These are phyloP conservation scores for Neuroscelio doddi DNA, from an alignment of 2,888 invertebrate genomes.

Conservation along the genomic window DNA sequence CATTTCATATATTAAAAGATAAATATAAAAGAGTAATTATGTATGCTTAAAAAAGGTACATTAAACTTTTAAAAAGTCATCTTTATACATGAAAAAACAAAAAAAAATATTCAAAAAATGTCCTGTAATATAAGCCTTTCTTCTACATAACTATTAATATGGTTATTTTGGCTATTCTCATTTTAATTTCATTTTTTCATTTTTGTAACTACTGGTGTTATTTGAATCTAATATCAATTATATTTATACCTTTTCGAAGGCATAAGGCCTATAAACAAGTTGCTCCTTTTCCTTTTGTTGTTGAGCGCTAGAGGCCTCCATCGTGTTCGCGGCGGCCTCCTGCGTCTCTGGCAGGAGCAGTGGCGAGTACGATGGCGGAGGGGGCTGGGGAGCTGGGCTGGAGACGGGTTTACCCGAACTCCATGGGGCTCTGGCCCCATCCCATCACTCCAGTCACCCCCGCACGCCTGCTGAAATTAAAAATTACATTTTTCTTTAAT, in stretches of 20 bases:
- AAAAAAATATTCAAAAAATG: too few species aligned
- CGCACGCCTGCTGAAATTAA: slow-evolving; percentile 79
- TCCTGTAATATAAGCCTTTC: too few species aligned
- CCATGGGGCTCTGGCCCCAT: slow-evolving; percentile 89
- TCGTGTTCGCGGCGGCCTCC: slow-evolving; percentile 70
- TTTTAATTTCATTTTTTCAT: too few species aligned
- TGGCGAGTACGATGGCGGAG: slow-evolving; percentile 74
- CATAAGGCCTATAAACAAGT: slow-evolving; percentile 70
- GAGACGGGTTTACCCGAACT: slow-evolving; percentile 87
- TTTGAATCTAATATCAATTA: too few species aligned
- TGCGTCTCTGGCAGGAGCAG: slow-evolving; percentile 71
- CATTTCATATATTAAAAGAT: slow-evolving; percentile 67
- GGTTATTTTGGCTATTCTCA: too few species aligned
- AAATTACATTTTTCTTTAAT: too few species aligned
- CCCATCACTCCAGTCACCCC: slow-evolving; percentile 86
- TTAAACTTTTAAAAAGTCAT: too few species aligned
- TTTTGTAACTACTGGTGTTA: too few species aligned
- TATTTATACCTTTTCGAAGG: slow-evolving; percentile 72
- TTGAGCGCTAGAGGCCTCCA: slow-evolving; percentile 71
- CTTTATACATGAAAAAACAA: too few species aligned
- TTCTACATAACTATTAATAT: too few species aligned
- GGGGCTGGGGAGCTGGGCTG: slow-evolving; percentile 80
- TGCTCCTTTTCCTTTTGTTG: slow-evolving; percentile 68
- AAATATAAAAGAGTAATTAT: too few species aligned
- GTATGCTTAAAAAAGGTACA: too few species aligned